Percentiles rank a stretch among this genome's conserved stretches.
Evolutionary conservation across 2,797 vertebrate species (phyloP).

Genomic region (Amazona ochrocephala): DNA sequence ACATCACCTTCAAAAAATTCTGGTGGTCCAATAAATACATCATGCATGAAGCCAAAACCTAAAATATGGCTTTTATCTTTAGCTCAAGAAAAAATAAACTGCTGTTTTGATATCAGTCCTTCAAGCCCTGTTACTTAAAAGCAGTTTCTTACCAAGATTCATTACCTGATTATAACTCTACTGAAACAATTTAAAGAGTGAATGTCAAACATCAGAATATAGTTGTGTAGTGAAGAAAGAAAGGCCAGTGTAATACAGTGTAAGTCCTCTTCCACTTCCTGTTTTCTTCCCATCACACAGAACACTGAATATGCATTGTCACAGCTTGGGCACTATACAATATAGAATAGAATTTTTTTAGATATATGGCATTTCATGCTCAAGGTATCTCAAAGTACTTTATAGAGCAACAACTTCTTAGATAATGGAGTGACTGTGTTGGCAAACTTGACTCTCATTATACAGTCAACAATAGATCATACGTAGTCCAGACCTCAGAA

Average conservation of each 20-base stretch:
- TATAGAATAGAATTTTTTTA: constrained; percentile 67
- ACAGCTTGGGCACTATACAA: constrained; percentile 46
- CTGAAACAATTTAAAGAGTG: background rate
- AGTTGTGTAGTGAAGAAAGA: background rate
- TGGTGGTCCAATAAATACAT: background rate
- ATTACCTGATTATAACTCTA: constrained; percentile 16
- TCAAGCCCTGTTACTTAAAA: background rate
- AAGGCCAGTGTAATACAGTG: constrained; percentile 2
- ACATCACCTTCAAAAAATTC: background rate
- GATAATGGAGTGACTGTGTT: constrained; percentile 70
- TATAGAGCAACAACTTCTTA: constrained; percentile 68
- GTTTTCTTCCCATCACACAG: constrained; percentile 8
- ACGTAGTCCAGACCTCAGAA: constrained; percentile 19
- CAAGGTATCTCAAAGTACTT: constrained; percentile 72
- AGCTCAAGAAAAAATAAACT: background rate
- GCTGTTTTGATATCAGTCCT: background rate
- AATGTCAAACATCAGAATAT: background rate
- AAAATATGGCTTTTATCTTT: background rate
- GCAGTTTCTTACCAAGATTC: background rate
- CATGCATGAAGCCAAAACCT: background rate
- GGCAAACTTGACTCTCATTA: constrained; percentile 70
- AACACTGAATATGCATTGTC: constrained; percentile 65
- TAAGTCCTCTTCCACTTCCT: constrained; percentile 32
- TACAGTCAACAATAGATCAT: constrained; percentile 62
- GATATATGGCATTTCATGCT: constrained; percentile 71